These are phyloP conservation scores for Tenthredo mesomela DNA, from an alignment of 2,888 invertebrate genomes.

Conservation along the genomic window DNA sequence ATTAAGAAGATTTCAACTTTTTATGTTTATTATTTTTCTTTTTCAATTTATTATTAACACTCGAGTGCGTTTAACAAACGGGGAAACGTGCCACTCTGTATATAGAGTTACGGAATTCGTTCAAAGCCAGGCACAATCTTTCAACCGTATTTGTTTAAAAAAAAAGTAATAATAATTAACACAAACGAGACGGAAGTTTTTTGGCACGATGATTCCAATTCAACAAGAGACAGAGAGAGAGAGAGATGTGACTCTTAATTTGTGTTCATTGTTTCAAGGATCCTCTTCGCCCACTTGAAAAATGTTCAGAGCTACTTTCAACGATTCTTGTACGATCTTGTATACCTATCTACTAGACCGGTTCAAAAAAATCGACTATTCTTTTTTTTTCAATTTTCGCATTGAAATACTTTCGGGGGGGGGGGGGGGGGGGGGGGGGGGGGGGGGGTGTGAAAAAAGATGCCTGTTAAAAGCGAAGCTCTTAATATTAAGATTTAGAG, in stretches of 20 bases:
- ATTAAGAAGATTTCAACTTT: not conserved
- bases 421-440: no score
- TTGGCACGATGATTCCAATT: not conserved
- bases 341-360: not conserved
- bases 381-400: no score
- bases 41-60: not conserved
- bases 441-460: no score
- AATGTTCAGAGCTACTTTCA: not conserved
- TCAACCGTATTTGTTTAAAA: not conserved
- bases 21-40: not conserved
- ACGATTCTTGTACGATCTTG: not conserved
- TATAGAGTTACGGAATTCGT: not conserved
- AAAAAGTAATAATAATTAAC: conserved; percentile 8
- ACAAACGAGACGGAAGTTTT: not conserved
- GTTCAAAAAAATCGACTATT: no score
- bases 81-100: not conserved
- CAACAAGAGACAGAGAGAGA: not conserved
- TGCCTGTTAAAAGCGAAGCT: no score
- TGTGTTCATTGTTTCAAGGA: conserved; percentile 8
- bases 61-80: not conserved
- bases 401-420: no score
- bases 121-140: not conserved
- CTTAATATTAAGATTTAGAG: no score
- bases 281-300: not conserved
- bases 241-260: not conserved